phyloP scores from a whole-genome alignment of 1,140 invertebrate species.

The Drosophila arawakana region DNA sequence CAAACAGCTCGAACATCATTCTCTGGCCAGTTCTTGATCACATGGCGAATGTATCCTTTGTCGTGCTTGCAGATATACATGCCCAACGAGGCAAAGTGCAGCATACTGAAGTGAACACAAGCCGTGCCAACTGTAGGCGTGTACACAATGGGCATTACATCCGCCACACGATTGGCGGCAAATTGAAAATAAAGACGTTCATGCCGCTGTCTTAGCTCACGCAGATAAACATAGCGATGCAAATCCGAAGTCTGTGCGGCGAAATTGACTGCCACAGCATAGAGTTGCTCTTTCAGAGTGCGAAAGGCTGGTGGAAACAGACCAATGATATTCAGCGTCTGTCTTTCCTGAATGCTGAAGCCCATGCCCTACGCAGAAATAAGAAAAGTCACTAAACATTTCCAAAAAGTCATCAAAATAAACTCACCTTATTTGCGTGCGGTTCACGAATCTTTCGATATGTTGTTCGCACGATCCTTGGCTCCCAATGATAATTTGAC shows the following conservation, averaged over 20 bases:
- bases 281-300: conserved; percentile 92
- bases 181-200: conserved; percentile 98
- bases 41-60: conserved; percentile 94
- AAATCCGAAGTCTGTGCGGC: conserved; percentile 91
- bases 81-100: conserved; percentile 88
- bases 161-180: conserved; percentile 93
- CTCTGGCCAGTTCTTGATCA: conserved; percentile 85
- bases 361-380: conserved; percentile 29
- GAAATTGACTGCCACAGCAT: conserved; percentile 90
- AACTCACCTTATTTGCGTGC: conserved; percentile 28
- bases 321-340: conserved; percentile 88
- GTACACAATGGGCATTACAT: conserved; percentile 90
- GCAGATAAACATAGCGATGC: conserved; percentile 93
- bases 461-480: neutral
- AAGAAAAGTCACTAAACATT: neutral
- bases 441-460: conserved; percentile 7
- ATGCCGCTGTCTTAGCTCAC: conserved; percentile 92
- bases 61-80: conserved; percentile 98
- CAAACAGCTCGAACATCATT: conserved; percentile 94
- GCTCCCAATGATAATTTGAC: neutral
- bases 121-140: conserved; percentile 89
- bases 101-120: conserved; percentile 84
- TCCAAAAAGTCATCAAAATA: too few species aligned
- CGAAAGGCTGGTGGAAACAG: conserved; percentile 93
- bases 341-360: conserved; percentile 51